Conservation (phyloP, 2,113 vertebrate genomes). For the Brachypteracias leptosomus region DNA sequence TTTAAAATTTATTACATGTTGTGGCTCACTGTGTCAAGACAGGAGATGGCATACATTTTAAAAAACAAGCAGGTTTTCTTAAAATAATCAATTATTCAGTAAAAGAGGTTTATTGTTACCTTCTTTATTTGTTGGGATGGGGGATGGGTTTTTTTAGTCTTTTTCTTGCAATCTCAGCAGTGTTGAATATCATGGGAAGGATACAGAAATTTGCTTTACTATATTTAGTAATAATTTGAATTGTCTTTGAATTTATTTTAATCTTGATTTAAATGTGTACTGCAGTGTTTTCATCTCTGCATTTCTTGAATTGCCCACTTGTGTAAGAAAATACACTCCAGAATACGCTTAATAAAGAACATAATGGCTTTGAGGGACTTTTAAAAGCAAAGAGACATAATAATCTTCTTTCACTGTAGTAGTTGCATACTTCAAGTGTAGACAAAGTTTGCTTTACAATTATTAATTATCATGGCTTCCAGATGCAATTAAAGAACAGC, state of each 20-base stretch:
- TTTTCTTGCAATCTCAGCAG: background rate
- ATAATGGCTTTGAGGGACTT: slow-evolving; percentile 19
- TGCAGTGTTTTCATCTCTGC: background rate
- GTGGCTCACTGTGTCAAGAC: slow-evolving; percentile 20
- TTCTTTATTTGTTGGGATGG: background rate
- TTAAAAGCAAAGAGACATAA: slow-evolving; percentile 22
- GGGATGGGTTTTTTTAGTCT: background rate
- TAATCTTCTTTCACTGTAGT: background rate
- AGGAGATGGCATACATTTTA: slow-evolving; percentile 32
- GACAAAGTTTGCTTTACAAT: background rate
- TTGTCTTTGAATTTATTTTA: slow-evolving; percentile 17
- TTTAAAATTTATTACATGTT: slow-evolving; percentile 57
- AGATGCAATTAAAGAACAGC: slow-evolving; percentile 3
- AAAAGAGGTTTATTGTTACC: background rate
- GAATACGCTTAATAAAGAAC: slow-evolving; percentile 5
- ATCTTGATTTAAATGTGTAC: background rate
- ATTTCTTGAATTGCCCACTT: background rate
- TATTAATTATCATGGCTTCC: slow-evolving; percentile 26
- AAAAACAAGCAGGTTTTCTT: slow-evolving; percentile 50
- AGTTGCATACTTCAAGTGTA: background rate
- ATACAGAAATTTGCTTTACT: background rate
- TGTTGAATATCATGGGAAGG: background rate
- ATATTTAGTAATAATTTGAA: background rate
- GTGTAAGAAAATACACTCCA: background rate
- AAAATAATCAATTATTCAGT: slow-evolving; percentile 32